Conservation (phyloP, 2,113 vertebrate species). For the Rhadina sibilatrix region DNA sequence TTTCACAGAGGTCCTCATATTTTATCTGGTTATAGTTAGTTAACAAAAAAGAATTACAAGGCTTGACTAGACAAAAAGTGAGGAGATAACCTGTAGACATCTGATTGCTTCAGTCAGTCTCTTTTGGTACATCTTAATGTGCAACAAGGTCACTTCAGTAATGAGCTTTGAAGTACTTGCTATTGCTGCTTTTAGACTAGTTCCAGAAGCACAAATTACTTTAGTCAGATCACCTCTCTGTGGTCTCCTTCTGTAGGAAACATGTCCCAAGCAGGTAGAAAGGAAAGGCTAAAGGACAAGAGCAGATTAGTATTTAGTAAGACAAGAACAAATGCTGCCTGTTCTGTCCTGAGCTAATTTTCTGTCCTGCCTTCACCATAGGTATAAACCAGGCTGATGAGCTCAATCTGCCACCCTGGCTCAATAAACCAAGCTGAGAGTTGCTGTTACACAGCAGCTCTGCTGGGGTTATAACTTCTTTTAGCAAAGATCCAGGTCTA, state of each 20-base stretch:
- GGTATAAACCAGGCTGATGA: not conserved
- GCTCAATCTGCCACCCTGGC: not conserved
- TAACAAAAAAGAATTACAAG: not conserved
- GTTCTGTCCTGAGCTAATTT: not conserved
- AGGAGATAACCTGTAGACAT: not conserved
- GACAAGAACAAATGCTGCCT: not conserved
- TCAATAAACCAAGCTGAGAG: not conserved
- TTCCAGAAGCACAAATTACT: not conserved
- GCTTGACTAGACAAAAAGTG: not conserved
- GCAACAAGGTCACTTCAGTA: not conserved
- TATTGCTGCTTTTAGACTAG: not conserved
- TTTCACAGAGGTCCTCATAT: not conserved
- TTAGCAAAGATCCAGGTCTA: not conserved
- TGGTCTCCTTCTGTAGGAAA: not conserved
- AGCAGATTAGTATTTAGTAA: not conserved
- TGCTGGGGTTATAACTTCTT: not conserved
- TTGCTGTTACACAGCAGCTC: not conserved
- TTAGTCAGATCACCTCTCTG: not conserved
- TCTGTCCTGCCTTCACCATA: not conserved
- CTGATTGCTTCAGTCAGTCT: not conserved
- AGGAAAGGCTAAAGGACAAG: not conserved
- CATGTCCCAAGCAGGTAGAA: not conserved
- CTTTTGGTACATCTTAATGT: not conserved
- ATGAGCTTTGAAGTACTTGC: not conserved
- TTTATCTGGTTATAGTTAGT: not conserved